Base-by-base conservation (phyloP, 1,140 invertebrate species). In the Drosophila persimilis region DNA sequence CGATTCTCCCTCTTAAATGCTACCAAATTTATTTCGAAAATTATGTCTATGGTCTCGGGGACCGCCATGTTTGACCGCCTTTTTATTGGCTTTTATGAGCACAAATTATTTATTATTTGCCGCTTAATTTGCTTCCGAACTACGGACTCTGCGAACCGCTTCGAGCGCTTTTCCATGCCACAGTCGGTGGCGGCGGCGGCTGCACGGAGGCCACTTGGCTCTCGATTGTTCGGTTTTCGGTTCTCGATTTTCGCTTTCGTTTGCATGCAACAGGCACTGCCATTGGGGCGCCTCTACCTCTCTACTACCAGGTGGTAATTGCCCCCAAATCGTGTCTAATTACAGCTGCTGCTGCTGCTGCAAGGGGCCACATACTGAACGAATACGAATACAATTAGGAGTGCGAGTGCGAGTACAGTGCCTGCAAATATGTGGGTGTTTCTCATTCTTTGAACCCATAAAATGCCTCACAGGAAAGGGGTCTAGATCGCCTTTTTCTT, bases 91-190 rank as follows among this genome's bases (percentile, higher is more conserved):
- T 83, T 83, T 88, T 83, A 88, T 88, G 83, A 83, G 71, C 64
- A 20, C 61, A 88, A 88, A 86, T 86, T 88, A 88, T 88, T 88
- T 88, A 88, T 88, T 79, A 89, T 83, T 88, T 88, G 67, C 63
- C 50, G 71, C 74, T 76, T 83, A 79, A 88, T 88, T 79, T 52
- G 84, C 83, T 88, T 88, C 83, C 83, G 83, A 88, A 78, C 75
- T 85, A 77, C 81, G 61, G 77, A 70, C 70, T 57, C 56, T 81
- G 15, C 15, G 46, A 41, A 22, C 31, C 22, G 46, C 69, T 48
- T 31, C 13, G 11, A 24, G 50, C 41, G 17, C 20, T 64, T 63
- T 73, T 45, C 43, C 45, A 24, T 26, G 54, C 52, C 39, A 17
- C 51, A n/a, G 48, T n/a, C 3, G 31, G 67, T 43, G 54, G 35